A percentile compares a stretch with the other conserved stretches of the same genome.
Conservation (phyloP, 2,888 invertebrate genomes). For the Serripes groenlandicus region DNA sequence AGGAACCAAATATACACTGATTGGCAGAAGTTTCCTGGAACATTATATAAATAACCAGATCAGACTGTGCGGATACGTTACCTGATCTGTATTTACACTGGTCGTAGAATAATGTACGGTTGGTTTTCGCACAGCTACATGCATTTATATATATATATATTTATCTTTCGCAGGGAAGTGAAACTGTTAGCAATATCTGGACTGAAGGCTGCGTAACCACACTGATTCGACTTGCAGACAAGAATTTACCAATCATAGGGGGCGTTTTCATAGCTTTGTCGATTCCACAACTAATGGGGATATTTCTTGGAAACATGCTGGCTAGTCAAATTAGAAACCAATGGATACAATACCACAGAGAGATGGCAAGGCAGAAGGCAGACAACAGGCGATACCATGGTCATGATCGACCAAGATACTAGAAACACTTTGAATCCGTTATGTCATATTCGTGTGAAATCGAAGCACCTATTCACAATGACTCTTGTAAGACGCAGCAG, state of each 20-base stretch:
- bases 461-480: not conserved
- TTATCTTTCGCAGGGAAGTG: no score
- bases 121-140: no score
- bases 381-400: not conserved
- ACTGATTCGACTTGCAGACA: conserved; percentile 68
- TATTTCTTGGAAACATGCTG: conserved; percentile 50
- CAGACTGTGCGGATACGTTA: no score
- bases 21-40: no score
- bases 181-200: conserved; percentile 40
- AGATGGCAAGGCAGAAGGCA: not conserved
- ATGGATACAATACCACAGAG: conserved; percentile 27
- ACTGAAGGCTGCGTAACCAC: conserved; percentile 78
- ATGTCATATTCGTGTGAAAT: not conserved
- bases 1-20: no score
- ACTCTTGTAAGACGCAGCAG: no score
- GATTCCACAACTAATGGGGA: conserved; percentile 58
- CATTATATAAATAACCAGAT: no score
- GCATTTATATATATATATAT: no score
- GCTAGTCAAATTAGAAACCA: conserved; percentile 54
- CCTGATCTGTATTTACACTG: no score
- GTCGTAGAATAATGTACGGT: no score
- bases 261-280: conserved; percentile 46
- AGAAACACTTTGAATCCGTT: not conserved
- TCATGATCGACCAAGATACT: not conserved
- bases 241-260: conserved; percentile 75